A percentile compares a stretch with the other conserved stretches of the same genome.
Conservation (phyloP, 2,797 vertebrate species). For the Crenichthys baileyi region DNA sequence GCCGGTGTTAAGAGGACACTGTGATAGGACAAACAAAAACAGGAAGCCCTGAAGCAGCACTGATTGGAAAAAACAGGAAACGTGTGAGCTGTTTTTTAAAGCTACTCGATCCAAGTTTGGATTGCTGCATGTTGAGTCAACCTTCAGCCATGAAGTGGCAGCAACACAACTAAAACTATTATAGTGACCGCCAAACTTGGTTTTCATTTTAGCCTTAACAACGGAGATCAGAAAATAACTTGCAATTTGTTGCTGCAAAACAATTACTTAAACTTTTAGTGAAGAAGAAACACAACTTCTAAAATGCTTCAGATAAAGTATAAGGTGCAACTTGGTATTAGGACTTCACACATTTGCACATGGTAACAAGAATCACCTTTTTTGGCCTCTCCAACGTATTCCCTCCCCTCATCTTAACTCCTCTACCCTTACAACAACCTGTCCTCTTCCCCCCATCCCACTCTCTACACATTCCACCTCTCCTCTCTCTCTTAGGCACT, state of each 20-base stretch:
- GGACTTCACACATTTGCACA: slow-evolving; percentile 4
- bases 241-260: not conserved
- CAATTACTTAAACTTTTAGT: not conserved
- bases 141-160: slow-evolving; percentile 6
- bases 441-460: slow-evolving; percentile 30
- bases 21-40: slow-evolving; percentile 76
- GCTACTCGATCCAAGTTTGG: slow-evolving; percentile 37
- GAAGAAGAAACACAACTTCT: not conserved
- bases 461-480: slow-evolving; percentile 51
- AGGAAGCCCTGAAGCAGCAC: slow-evolving; percentile 60
- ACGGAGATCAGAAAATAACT: no score
- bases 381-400: slow-evolving; percentile 18
- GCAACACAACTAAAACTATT: not conserved
- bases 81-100: slow-evolving; percentile 47
- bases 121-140: slow-evolving; percentile 18
- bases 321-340: not conserved
- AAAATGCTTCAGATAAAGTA: not conserved
- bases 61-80: slow-evolving; percentile 76
- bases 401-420: slow-evolving; percentile 5
- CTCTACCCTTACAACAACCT: slow-evolving; percentile 23
- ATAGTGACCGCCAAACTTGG: not conserved
- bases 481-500: slow-evolving; percentile 21
- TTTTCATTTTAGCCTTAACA: not conserved
- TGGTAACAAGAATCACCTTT: slow-evolving; percentile 25
- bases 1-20: slow-evolving; percentile 26